phyloP scores from a whole-genome alignment of 2,888 invertebrate genomes.

The Atrina japonica region DNA sequence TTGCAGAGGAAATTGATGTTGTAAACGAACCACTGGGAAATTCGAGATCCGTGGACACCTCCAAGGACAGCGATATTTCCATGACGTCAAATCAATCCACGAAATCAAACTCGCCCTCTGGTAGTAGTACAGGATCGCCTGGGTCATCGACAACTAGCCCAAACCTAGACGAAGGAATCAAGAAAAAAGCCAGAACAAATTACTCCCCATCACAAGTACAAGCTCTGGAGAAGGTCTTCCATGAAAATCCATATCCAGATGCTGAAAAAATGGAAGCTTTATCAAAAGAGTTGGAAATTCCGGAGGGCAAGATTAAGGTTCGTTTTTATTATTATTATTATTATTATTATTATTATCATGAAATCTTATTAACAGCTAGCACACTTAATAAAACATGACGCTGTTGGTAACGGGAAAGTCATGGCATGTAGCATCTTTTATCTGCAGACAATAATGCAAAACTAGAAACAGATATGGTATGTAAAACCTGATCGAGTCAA shows the following conservation, averaged over 20 bases:
- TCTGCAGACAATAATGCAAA: not conserved
- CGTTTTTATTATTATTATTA: not conserved
- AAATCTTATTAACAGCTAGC: too few species aligned
- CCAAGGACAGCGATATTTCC: slow-evolving; percentile 53
- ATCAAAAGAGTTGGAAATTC: slow-evolving; percentile 57
- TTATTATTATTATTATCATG: too few species aligned
- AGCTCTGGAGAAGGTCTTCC: slow-evolving; percentile 59
- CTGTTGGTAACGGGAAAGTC: too few species aligned
- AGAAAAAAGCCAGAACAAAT: slow-evolving; percentile 63
- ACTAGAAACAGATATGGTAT: too few species aligned
- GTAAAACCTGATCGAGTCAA: too few species aligned
- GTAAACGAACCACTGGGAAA: slow-evolving; percentile 43
- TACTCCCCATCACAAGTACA: slow-evolving; percentile 64
- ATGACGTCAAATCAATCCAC: slow-evolving; percentile 53
- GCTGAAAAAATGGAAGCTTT: slow-evolving; percentile 62
- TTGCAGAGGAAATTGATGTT: slow-evolving; percentile 46
- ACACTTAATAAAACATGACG: too few species aligned
- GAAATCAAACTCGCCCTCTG: slow-evolving; percentile 39
- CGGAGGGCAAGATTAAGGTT: slow-evolving; percentile 66
- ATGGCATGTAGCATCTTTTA: too few species aligned
- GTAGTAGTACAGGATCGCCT: slow-evolving; percentile 27
- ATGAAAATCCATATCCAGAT: slow-evolving; percentile 65
- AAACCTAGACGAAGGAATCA: slow-evolving; percentile 31
- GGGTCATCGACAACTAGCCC: slow-evolving; percentile 46
- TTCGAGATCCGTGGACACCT: slow-evolving; percentile 3